phyloP scores from a whole-genome alignment of 2,888 invertebrate genomes.

The Adelphocoris suturalis region DNA sequence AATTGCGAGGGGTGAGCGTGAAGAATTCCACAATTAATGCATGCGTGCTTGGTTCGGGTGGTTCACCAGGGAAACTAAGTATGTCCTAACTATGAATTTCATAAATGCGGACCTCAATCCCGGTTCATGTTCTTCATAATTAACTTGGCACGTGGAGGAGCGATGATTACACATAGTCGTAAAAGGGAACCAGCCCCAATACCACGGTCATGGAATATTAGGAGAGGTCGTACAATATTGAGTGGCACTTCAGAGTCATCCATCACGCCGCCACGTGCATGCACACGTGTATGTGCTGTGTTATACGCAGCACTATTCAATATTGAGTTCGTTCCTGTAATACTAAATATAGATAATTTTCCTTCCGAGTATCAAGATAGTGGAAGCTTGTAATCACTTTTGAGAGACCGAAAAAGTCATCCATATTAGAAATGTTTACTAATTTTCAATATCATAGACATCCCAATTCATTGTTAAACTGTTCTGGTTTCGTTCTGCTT shows the following conservation, averaged over 20 bases:
- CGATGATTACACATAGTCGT: conserved; percentile 3
- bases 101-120: neutral
- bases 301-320: neutral
- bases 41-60: neutral
- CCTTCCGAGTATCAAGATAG: too few relatives aligned
- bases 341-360: too few relatives aligned
- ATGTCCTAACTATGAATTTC: neutral
- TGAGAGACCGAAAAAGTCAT: too few relatives aligned
- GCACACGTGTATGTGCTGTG: neutral
- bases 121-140: conserved; percentile 10
- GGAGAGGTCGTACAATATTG: neutral
- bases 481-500: too few relatives aligned
- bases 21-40: neutral
- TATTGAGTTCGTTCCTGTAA: neutral
- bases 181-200: neutral
- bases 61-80: neutral
- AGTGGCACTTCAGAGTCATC: neutral
- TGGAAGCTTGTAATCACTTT: too few relatives aligned
- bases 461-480: too few relatives aligned
- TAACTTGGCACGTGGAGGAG: conserved; percentile 1
- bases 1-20: neutral
- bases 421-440: too few relatives aligned
- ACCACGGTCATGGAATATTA: neutral
- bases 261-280: neutral
- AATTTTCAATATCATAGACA: too few relatives aligned